phyloP scores from a whole-genome alignment of 2,113 vertebrate species.

The Spilogale gracilis region DNA sequence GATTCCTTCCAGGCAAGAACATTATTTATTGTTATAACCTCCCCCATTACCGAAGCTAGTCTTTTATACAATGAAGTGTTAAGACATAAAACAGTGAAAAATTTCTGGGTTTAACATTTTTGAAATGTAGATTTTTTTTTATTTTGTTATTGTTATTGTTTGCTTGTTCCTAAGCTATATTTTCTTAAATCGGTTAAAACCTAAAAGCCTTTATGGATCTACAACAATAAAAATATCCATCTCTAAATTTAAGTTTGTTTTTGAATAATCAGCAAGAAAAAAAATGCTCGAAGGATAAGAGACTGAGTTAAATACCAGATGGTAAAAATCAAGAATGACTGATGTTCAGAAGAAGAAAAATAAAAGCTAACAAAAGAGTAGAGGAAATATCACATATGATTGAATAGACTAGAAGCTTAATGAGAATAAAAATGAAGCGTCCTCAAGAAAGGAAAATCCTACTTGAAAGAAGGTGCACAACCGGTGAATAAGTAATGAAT shows the following conservation, averaged over 20 bases:
- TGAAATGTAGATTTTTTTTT: neutral
- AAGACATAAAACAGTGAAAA: neutral
- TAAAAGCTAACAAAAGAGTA: neutral
- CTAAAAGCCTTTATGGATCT: neutral
- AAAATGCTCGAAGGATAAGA: neutral
- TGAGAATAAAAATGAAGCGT: neutral
- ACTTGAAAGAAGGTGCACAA: neutral
- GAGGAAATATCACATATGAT: neutral
- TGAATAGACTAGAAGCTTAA: neutral
- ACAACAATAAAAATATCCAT: neutral
- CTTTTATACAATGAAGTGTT: neutral
- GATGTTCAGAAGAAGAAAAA: neutral
- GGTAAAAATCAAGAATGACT: neutral
- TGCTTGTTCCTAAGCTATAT: neutral
- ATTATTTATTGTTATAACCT: neutral
- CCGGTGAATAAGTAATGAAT: neutral
- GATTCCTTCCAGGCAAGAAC: neutral
- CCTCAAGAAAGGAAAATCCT: neutral
- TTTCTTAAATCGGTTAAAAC: neutral
- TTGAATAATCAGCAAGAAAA: neutral
- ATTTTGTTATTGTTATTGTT: neutral
- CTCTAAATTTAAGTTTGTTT: neutral
- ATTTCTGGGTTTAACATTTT: neutral
- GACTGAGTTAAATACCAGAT: neutral
- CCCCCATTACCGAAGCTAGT: neutral